These are phyloP conservation scores for Mesaphorura yosii DNA, from an alignment of 1,140 invertebrate genomes.

Conservation along the genomic window DNA sequence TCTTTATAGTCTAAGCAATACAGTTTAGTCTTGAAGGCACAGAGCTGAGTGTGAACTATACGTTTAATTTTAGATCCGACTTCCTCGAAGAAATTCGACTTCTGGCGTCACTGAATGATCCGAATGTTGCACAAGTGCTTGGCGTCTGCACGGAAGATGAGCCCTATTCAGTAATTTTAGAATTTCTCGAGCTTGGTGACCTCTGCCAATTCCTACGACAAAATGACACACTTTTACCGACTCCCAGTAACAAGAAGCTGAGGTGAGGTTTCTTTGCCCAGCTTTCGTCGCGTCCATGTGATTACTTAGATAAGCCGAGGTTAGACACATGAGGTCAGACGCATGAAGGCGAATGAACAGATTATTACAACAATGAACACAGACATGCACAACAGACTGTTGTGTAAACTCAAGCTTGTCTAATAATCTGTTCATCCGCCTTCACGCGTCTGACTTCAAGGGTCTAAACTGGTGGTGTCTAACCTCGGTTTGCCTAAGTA, in stretches of 20 bases:
- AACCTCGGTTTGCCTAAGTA: no score
- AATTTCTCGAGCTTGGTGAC: conserved; percentile 82
- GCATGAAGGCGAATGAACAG: not conserved
- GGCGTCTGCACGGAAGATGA: conserved; percentile 71
- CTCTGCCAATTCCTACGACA: conserved; percentile 68
- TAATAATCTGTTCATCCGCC: no score
- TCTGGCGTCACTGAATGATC: conserved; percentile 69
- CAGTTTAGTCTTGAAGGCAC: not conserved
- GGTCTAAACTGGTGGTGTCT: no score
- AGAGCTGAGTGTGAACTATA: not conserved
- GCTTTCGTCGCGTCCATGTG: not conserved
- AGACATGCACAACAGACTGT: no score
- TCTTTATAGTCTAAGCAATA: conserved; percentile 12
- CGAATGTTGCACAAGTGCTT: conserved; percentile 72
- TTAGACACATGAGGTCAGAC: not conserved
- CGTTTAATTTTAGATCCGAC: conserved; percentile 53
- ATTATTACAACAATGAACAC: no score
- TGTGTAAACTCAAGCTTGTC: no score
- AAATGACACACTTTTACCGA: conserved; percentile 33
- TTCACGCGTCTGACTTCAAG: no score
- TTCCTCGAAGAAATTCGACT: conserved; percentile 81
- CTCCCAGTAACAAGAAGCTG: conserved; percentile 24
- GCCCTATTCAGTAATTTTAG: conserved; percentile 73
- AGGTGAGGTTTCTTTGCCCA: conserved; percentile 12
- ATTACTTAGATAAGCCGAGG: not conserved